Conservation (phyloP, 2,797 vertebrate species). For the Hoplostethus atlanticus region DNA sequence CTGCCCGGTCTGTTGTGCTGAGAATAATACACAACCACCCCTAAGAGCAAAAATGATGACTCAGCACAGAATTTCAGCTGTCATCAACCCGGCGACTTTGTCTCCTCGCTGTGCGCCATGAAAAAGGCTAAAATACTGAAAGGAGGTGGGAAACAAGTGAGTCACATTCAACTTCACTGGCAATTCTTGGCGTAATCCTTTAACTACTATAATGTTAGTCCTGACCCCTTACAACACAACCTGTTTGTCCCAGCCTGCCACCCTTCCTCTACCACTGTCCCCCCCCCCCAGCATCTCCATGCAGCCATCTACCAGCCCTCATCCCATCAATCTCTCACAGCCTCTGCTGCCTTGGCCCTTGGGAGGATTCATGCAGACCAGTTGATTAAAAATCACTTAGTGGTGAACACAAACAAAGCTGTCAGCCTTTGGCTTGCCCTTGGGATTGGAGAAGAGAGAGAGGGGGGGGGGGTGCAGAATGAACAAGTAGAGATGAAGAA, state of each 20-base stretch:
- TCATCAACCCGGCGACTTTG: background rate
- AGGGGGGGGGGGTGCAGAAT: background rate
- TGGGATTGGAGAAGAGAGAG: constrained; percentile 63
- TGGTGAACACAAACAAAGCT: constrained; percentile 84
- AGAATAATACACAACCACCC: no score
- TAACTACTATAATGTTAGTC: background rate
- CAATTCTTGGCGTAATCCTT: background rate
- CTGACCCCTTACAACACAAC: constrained; percentile 8
- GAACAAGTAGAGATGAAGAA: constrained; percentile 41
- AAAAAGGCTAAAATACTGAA: background rate
- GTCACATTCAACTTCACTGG: constrained; percentile 2
- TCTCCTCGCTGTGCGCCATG: background rate
- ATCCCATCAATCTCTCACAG: constrained; percentile 50
- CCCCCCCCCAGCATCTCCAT: constrained; percentile 19
- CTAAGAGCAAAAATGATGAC: no score
- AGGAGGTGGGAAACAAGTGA: background rate
- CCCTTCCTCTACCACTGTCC: background rate
- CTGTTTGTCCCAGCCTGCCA: constrained; percentile 6
- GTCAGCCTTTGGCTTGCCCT: constrained; percentile 82
- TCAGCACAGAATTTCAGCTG: background rate
- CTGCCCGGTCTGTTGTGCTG: no score
- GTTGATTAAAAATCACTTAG: constrained; percentile 90
- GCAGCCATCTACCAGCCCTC: constrained; percentile 40
- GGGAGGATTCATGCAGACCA: constrained; percentile 82
- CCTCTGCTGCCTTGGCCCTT: constrained; percentile 68